Base-by-base conservation (phyloP, 2,888 invertebrate species). In the Drymonia ruficornis region DNA sequence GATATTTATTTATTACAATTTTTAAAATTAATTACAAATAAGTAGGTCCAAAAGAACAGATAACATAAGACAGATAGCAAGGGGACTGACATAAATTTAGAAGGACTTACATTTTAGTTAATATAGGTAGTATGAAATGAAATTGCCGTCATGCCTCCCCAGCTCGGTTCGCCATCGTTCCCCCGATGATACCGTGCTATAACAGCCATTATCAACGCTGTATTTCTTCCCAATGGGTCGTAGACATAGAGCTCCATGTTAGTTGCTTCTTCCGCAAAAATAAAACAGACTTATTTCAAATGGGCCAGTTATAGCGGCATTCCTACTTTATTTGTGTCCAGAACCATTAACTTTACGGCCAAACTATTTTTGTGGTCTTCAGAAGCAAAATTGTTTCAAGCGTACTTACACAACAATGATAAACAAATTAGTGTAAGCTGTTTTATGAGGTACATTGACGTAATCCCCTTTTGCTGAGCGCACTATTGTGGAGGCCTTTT, bases 201-300 rank as follows among this genome's bases (percentile, higher is more conserved):
- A 74, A 69, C 69, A 62, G 63, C 68, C 70, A 68, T 75, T 76
- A 76, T 67, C 69, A 56, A 47, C 57, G 65, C 55, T 59, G 72
- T 78, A 76, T 74, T 67, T 78, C 74, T 78, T 65, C 56, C 52
- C 78, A 79, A n/a, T n/a, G n/a, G n/a, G n/a, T n/a, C n/a, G n/a
- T 78, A 65, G 67, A 69, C 63, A 68, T 70, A 72, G 70, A 66
- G 61, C 7, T 65, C 57, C 59, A 64, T 64, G 67, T 67, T 68
- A 59, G 65, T 56, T 53, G 61, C 63, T 50, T 61, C 52, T 60
- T 59, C 52, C 46, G 45, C 57, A 56, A 63, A 67, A 68, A 65
- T 64, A 59, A 66, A 60, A 63, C 57, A 31, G 47, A 61, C 56
- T 60, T 61, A 63, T 61, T 46, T 45, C 29, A 18, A 19, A 50